Evolutionary conservation across 2,797 vertebrate species (phyloP).

Genomic region (Gallinago nigripennis): DNA sequence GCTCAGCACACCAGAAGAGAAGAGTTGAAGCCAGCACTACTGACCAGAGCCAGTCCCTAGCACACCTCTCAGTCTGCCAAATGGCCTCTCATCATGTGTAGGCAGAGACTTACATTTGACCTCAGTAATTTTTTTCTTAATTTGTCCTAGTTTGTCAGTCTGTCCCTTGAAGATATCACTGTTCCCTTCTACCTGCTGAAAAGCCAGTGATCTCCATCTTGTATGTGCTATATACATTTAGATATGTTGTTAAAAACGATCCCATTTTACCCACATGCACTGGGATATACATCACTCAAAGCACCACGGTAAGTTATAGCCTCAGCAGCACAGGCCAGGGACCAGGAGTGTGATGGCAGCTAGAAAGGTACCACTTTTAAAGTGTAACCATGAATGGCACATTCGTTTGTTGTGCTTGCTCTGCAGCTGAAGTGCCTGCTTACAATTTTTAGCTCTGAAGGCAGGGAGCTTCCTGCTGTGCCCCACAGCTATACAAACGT

Average conservation of each 20-base stretch:
- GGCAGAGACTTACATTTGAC: background rate
- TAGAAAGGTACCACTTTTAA: background rate
- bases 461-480: background rate
- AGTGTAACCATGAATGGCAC: fast-evolving
- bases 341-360: background rate
- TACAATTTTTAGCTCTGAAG: background rate
- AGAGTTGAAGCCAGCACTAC: background rate
- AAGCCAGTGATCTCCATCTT: background rate
- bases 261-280: background rate
- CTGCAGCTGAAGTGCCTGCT: background rate
- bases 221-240: background rate
- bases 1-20: background rate
- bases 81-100: background rate
- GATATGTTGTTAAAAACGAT: background rate
- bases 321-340: background rate
- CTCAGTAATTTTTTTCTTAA: background rate
- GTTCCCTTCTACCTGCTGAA: background rate
- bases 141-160: background rate
- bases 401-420: background rate
- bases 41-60: background rate
- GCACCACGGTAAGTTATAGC: background rate
- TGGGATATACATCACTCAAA: background rate
- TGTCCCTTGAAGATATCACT: background rate
- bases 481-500: background rate
- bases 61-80: background rate